Conservation (phyloP, 2,797 vertebrate genomes). For the Ibycter americanus region DNA sequence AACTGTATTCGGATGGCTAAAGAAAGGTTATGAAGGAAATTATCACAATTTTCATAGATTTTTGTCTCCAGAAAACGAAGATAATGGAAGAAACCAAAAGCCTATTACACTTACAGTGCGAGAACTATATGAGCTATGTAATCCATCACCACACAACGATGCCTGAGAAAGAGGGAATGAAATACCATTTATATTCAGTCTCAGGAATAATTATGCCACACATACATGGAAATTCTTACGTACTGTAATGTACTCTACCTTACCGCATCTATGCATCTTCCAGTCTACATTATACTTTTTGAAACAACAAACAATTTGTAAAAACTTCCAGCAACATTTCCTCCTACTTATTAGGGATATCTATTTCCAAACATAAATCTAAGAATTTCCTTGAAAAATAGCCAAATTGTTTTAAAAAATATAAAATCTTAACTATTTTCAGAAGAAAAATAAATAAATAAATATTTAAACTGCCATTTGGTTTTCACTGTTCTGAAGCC, state of each 20-base stretch:
- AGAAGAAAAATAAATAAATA: neutral
- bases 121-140: conserved; percentile 82
- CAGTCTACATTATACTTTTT: neutral
- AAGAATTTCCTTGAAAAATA: neutral
- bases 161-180: conserved; percentile 78
- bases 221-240: neutral
- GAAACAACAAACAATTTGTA: neutral
- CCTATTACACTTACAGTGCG: conserved; percentile 85
- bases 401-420: neutral
- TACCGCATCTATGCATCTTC: neutral
- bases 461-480: neutral
- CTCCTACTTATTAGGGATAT: neutral
- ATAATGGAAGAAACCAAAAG: neutral
- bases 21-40: conserved; percentile 43
- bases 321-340: neutral
- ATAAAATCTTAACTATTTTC: neutral
- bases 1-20: conserved; percentile 96
- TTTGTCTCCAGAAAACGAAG: neutral
- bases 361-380: neutral
- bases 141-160: conserved; percentile 82
- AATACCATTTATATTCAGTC: neutral
- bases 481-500: neutral
- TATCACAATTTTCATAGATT: conserved; percentile 1
- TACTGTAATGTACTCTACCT: neutral
- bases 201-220: neutral